Conservation (phyloP, 1,140 invertebrate genomes). For the Temnothorax curvispinosus region DNA sequence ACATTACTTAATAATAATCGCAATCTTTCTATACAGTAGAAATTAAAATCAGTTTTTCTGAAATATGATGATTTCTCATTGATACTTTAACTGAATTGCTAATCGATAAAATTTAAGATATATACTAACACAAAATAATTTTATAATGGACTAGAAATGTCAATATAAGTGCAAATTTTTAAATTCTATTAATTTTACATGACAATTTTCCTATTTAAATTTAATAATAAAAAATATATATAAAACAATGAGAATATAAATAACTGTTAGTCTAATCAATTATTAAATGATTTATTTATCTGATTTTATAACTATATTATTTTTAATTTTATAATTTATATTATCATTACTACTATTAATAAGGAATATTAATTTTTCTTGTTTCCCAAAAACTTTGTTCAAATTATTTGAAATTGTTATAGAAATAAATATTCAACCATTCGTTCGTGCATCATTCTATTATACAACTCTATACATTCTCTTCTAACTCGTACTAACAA, state of each 20-base stretch:
- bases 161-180: background rate
- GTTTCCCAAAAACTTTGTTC: background rate
- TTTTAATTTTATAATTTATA: background rate
- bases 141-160: background rate
- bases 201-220: background rate
- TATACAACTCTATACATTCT: background rate
- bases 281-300: too few species aligned
- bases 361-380: background rate
- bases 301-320: background rate
- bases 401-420: background rate
- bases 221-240: background rate
- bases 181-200: background rate
- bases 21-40: background rate
- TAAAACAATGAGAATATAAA: background rate
- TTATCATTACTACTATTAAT: background rate
- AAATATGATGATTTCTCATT: background rate
- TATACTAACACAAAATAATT: background rate
- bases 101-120: background rate
- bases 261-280: too few species aligned
- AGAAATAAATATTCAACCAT: background rate
- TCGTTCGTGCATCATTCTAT: background rate
- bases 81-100: background rate
- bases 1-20: conserved; percentile 7
- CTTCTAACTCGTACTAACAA: background rate
- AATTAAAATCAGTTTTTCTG: background rate